Conservation (phyloP, 2,113 vertebrate species). For the Nibea coibor region DNA sequence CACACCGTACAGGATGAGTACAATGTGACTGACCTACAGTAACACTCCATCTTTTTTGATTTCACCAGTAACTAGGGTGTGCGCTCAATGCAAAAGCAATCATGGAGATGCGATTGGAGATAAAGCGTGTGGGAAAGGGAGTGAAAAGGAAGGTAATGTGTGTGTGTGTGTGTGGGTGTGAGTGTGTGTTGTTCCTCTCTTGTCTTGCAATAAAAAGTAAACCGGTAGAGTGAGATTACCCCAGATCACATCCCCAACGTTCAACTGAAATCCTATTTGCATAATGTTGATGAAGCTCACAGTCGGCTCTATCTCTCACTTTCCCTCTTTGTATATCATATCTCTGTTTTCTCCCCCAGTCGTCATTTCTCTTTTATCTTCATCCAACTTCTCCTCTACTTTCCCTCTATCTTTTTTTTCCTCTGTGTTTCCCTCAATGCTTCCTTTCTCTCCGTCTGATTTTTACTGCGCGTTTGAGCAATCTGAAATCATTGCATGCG, state of each 20-base stretch:
- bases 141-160: not conserved
- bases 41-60: slow-evolving; percentile 22
- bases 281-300: slow-evolving; percentile 43
- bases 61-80: not conserved
- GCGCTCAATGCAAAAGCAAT: slow-evolving; percentile 27
- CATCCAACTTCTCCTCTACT: slow-evolving; percentile 23
- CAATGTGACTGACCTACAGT: slow-evolving; percentile 23
- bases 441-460: slow-evolving; percentile 30
- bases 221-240: slow-evolving; percentile 62
- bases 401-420: slow-evolving; percentile 10
- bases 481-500: slow-evolving; percentile 57
- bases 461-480: slow-evolving; percentile 59
- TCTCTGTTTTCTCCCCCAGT: slow-evolving; percentile 29
- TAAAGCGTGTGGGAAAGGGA: not conserved
- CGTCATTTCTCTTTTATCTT: slow-evolving; percentile 34
- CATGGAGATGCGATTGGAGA: slow-evolving; percentile 14
- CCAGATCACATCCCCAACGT: slow-evolving; percentile 30
- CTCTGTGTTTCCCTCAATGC: slow-evolving; percentile 16
- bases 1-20: slow-evolving; percentile 42
- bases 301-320: not conserved
- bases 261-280: slow-evolving; percentile 65
- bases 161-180: not conserved
- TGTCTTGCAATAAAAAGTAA: slow-evolving; percentile 42
- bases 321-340: not conserved
- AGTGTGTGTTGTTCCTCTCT: slow-evolving; percentile 23